Conservation (phyloP, 2,888 invertebrate genomes). For the Scaptomyza parva region DNA sequence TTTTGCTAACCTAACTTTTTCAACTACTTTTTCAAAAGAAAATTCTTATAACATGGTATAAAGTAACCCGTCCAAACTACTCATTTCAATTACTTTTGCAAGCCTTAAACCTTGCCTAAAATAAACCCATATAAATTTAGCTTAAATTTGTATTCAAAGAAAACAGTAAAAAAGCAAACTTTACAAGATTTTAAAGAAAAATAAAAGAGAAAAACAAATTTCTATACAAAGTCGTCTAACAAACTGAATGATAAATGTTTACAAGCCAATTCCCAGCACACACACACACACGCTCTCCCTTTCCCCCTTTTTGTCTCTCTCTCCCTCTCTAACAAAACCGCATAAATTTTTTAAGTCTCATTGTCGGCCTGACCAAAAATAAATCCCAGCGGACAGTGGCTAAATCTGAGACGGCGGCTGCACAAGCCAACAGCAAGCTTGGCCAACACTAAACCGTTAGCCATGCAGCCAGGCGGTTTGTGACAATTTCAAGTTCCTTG, state of each 20-base stretch:
- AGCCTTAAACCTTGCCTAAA: not conserved
- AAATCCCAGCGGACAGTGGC: conserved; percentile 40
- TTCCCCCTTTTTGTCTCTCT: not conserved
- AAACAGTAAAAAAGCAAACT: not conserved
- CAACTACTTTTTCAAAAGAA: no score
- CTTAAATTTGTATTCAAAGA: not conserved
- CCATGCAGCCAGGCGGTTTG: conserved; percentile 40
- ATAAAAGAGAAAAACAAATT: not conserved
- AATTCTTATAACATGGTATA: no score
- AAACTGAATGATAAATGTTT: not conserved
- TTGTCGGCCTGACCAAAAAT: conserved; percentile 55
- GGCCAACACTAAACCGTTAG: conserved; percentile 61
- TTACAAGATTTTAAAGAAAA: not conserved
- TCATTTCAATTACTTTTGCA: no score
- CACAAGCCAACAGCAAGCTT: conserved; percentile 7
- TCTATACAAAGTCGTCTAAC: not conserved
- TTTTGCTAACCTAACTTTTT: no score
- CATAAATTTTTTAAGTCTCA: conserved; percentile 55
- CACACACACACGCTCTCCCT: not conserved
- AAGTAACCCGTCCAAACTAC: no score
- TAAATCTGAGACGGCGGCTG: conserved; percentile 10
- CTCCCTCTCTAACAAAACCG: conserved; percentile 4
- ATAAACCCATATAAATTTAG: not conserved
- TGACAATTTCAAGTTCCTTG: conserved; percentile 78
- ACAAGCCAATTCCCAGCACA: conserved; percentile 2